These are phyloP conservation scores for Drosophila hydei DNA, from an alignment of 1,140 invertebrate species.

Conservation along the genomic window DNA sequence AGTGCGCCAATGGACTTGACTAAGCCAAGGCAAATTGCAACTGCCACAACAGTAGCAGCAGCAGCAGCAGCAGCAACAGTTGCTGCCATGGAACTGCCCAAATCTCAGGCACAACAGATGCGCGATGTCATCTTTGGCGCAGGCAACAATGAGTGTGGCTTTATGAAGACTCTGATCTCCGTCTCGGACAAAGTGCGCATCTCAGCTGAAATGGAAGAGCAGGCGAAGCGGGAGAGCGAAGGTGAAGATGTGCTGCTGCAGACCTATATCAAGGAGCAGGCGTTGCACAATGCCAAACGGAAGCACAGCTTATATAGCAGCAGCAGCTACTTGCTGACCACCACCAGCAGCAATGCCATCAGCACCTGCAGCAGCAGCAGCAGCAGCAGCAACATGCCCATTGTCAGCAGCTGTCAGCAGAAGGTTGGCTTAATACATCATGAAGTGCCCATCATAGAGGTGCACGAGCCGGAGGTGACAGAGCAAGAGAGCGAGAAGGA, in stretches of 20 bases:
- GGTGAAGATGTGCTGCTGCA: slow-evolving; percentile 86
- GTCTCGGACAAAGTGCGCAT: slow-evolving; percentile 82
- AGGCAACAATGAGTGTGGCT: slow-evolving; percentile 67
- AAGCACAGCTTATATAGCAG: slow-evolving; percentile 86
- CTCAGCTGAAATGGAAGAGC: slow-evolving; percentile 67
- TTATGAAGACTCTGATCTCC: slow-evolving; percentile 80
- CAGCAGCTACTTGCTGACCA: slow-evolving; percentile 48
- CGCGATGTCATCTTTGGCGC: slow-evolving; percentile 76
- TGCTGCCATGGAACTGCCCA: slow-evolving; percentile 38
- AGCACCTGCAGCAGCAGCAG: slow-evolving; percentile 11
- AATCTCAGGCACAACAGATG: slow-evolving; percentile 78
- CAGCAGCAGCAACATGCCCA: slow-evolving; percentile 16
- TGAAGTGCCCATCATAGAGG: slow-evolving; percentile 69
- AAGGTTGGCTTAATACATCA: slow-evolving; percentile 36
- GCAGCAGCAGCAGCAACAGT: not conserved
- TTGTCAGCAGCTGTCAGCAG: slow-evolving; percentile 12
- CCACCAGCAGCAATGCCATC: slow-evolving; percentile 14
- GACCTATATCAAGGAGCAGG: slow-evolving; percentile 90
- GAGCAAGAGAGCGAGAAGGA: slow-evolving; percentile 47
- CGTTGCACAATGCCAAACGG: slow-evolving; percentile 90
- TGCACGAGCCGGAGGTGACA: slow-evolving; percentile 64
- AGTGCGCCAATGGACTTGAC: slow-evolving; percentile 80
- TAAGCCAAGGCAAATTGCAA: slow-evolving; percentile 58
- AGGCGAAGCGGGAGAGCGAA: slow-evolving; percentile 58
- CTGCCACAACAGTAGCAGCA: not conserved